Evolutionary conservation across 2,888 invertebrate species (phyloP).

Genomic region (Nipponacmea schrenckii): DNA sequence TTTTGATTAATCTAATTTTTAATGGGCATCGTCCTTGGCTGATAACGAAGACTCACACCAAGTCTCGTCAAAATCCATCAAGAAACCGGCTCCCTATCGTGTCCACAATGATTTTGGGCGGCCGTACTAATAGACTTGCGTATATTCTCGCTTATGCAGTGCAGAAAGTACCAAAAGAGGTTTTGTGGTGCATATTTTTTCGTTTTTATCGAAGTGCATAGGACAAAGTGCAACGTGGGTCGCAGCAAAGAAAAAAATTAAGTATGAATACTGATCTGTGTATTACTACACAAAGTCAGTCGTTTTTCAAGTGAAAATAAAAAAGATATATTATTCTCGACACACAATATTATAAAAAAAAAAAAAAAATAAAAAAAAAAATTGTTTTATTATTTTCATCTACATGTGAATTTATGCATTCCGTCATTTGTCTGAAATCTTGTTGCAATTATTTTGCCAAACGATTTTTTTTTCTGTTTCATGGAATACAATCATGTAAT

Average conservation of each 20-base stretch:
- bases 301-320: slow-evolving; percentile 1
- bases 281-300: neutral
- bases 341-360: neutral
- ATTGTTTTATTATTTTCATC: neutral
- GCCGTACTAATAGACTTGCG: neutral
- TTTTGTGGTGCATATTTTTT: slow-evolving; percentile 1
- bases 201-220: slow-evolving; percentile 1
- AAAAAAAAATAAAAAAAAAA: neutral
- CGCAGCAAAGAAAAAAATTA: neutral
- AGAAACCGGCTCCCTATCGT: too few relatives aligned
- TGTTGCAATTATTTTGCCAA: neutral
- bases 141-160: slow-evolving; percentile 1
- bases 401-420: neutral
- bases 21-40: too few relatives aligned
- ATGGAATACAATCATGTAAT: neutral
- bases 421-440: neutral
- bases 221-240: slow-evolving; percentile 1
- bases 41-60: too few relatives aligned
- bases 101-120: too few relatives aligned
- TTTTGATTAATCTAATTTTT: too few relatives aligned
- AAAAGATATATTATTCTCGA: neutral
- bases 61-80: too few relatives aligned
- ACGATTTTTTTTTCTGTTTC: neutral
- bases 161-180: slow-evolving; percentile 1
- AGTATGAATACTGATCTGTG: neutral